These are phyloP conservation scores for Microplitis mediator DNA, from an alignment of 1,140 invertebrate genomes.

Conservation along the genomic window DNA sequence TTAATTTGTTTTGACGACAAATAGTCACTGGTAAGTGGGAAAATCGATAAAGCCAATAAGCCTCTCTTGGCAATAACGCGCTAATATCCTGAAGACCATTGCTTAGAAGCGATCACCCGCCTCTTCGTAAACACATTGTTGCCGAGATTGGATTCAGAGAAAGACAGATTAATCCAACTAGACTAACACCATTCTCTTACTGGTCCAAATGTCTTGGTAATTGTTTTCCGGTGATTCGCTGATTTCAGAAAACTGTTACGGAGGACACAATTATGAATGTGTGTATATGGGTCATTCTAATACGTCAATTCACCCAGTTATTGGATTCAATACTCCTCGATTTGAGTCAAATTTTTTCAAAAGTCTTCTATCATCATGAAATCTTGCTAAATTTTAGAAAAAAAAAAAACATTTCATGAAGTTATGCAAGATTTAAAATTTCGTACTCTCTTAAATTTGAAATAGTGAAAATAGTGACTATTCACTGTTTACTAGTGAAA, in stretches of 20 bases:
- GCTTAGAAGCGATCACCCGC: conserved; percentile 31
- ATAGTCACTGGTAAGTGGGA: conserved; percentile 32
- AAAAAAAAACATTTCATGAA: too few relatives aligned
- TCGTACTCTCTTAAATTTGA: too few relatives aligned
- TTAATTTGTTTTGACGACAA: conserved; percentile 44
- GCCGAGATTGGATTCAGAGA: background rate
- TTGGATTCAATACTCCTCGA: too few relatives aligned
- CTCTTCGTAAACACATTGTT: conserved; percentile 25
- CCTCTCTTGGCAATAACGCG: conserved; percentile 49
- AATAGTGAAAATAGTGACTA: too few relatives aligned
- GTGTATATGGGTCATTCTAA: conserved; percentile 3
- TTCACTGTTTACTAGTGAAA: too few relatives aligned
- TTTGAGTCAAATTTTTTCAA: too few relatives aligned
- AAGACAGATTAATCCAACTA: conserved; percentile 2
- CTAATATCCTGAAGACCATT: conserved; percentile 56
- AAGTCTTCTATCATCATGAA: too few relatives aligned
- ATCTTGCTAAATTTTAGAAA: too few relatives aligned
- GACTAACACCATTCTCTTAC: conserved; percentile 3
- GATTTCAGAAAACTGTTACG: conserved; percentile 14
- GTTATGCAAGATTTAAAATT: too few relatives aligned
- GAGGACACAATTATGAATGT: background rate
- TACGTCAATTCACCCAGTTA: too few relatives aligned
- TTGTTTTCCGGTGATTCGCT: conserved; percentile 34
- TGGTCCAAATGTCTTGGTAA: conserved; percentile 34
- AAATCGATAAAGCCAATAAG: conserved; percentile 55